Evolutionary conservation across 1,140 invertebrate species (phyloP).

Genomic region (Laodelphax striatellus): DNA sequence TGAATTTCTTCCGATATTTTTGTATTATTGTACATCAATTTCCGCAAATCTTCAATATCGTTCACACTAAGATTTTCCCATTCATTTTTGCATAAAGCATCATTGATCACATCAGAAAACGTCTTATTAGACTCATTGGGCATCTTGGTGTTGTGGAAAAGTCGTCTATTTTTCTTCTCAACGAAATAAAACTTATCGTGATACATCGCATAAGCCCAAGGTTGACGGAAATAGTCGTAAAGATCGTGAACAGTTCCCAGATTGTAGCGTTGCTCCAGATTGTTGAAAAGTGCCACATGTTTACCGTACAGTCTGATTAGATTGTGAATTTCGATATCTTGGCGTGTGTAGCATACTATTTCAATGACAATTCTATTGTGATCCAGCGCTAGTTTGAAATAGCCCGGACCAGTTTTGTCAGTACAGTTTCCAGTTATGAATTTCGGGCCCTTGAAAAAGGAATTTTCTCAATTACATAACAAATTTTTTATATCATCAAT

Average conservation of each 20-base stretch:
- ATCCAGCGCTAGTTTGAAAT: constrained; percentile 47
- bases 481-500: constrained; percentile 10
- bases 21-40: too few species aligned
- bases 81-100: too few species aligned
- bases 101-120: too few species aligned
- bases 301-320: constrained; percentile 43
- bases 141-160: too few species aligned
- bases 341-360: constrained; percentile 42
- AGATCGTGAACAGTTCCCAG: constrained; percentile 42
- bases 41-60: too few species aligned
- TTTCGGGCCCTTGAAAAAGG: constrained; percentile 30
- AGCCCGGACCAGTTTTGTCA: constrained; percentile 32
- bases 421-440: constrained; percentile 33
- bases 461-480: constrained; percentile 14
- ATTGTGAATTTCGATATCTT: constrained; percentile 38
- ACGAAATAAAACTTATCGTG: too few species aligned
- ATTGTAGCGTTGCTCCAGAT: constrained; percentile 39
- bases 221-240: constrained; percentile 45
- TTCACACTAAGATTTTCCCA: too few species aligned
- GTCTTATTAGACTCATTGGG: too few species aligned
- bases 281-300: constrained; percentile 48
- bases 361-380: constrained; percentile 37
- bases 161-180: too few species aligned
- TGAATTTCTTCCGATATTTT: too few species aligned
- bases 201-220: constrained; percentile 38